phyloP scores from a whole-genome alignment of 2,888 invertebrate species.

The Lepas anatifera region DNA sequence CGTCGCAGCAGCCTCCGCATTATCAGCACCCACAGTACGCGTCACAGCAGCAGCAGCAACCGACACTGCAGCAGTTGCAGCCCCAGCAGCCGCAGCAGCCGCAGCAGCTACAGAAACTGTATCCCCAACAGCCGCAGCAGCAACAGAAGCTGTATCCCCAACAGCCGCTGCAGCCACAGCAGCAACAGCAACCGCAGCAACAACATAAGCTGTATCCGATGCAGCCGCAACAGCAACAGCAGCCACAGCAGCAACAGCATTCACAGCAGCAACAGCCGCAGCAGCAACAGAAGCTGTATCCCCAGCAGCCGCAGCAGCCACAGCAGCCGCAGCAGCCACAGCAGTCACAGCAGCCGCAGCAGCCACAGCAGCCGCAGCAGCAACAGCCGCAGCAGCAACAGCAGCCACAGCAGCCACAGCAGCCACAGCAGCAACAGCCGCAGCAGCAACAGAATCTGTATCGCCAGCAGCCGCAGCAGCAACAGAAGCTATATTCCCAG shows the following conservation, averaged over 20 bases:
- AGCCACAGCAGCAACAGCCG: too few species aligned
- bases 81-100: too few species aligned
- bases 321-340: slow-evolving; percentile 17
- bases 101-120: too few species aligned
- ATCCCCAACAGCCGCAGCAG: too few species aligned
- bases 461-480: too few species aligned
- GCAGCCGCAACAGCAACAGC: slow-evolving; percentile 12
- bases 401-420: too few species aligned
- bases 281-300: slow-evolving; percentile 15
- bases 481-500: too few species aligned
- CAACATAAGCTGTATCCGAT: slow-evolving; percentile 15
- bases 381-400: slow-evolving; percentile 18
- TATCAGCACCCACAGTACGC: slow-evolving; percentile 26
- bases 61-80: slow-evolving; percentile 17
- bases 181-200: slow-evolving; percentile 19
- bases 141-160: too few species aligned
- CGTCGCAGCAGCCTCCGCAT: slow-evolving; percentile 16
- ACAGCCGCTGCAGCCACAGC: too few species aligned
- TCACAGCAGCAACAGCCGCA: neutral
- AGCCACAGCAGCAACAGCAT: too few species aligned
- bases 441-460: too few species aligned
- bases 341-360: slow-evolving; percentile 21
- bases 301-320: slow-evolving; percentile 16
- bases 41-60: slow-evolving; percentile 15
- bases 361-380: slow-evolving; percentile 24